A percentile compares a stretch with the other conserved stretches of the same genome.
Evolutionary conservation across 2,797 vertebrate genomes (phyloP).

Genomic region (Gymnopithys bicolor): DNA sequence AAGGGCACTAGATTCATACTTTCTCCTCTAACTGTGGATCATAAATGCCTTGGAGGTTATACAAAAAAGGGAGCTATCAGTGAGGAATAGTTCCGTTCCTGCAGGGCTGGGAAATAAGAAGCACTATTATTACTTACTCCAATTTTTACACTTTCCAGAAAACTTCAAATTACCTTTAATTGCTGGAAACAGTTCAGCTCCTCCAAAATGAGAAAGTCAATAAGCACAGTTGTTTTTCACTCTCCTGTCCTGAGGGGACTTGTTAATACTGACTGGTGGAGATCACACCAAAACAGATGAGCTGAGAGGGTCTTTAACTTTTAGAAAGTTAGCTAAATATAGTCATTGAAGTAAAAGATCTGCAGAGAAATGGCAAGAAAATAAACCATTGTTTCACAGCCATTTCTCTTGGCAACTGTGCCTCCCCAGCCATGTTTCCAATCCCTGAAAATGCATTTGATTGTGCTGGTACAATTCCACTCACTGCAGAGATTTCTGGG

Average conservation of each 20-base stretch:
- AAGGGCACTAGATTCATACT: neutral
- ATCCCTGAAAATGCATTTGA: rapidly evolving
- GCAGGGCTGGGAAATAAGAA: neutral
- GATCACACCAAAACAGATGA: neutral
- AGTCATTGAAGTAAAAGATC: neutral
- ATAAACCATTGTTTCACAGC: neutral
- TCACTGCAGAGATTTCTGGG: neutral
- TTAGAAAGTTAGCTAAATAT: neutral
- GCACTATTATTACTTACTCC: neutral
- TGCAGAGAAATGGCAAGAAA: neutral
- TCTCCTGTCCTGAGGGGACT: neutral
- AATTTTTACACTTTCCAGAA: slow-evolving; percentile 35
- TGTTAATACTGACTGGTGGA: neutral
- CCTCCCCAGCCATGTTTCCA: neutral
- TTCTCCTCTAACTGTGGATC: neutral
- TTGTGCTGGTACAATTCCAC: neutral
- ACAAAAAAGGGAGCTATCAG: neutral
- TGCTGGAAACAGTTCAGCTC: slow-evolving; percentile 18
- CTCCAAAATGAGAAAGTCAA: slow-evolving; percentile 20
- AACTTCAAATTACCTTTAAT: slow-evolving; percentile 32
- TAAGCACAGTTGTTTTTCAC: slow-evolving; percentile 18
- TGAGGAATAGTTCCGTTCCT: neutral
- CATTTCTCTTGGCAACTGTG: neutral
- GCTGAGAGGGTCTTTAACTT: neutral
- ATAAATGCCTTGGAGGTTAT: neutral